Evolutionary conservation across 1,140 invertebrate genomes (phyloP), one percentile per base, ranked within the genome.

Genomic region (Rhizoglyphus robini): DNA sequence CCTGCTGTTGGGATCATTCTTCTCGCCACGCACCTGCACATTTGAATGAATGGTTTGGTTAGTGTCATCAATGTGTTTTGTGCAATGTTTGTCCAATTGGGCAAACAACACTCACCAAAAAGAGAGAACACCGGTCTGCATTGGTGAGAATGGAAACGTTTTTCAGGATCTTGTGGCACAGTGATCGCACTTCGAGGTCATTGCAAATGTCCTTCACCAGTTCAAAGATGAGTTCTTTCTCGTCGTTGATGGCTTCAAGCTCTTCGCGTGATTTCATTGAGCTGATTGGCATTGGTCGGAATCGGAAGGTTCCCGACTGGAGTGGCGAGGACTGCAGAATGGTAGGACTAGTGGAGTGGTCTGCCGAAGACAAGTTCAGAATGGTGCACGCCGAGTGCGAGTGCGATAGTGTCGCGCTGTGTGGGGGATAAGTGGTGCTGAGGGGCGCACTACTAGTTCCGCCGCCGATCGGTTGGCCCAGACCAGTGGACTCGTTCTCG

Each of bases 161-260:
- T 76, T 94, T 91, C 27, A 96, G 80, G 72, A 96, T 96, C 78
- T 96, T 96, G 79, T 95, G 90, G 74, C 91, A 95, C 68, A 96
- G 75, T 18, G 88, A 90, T 65, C 88, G 83, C 23, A 96, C 86
- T 72, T 96, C 93, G 71, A 96, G 76, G 75, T 96, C 92, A 76
- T 95, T 93, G 78, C 90, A 96, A 71, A 96, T 95, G 75, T 95
- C 91, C 78, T 95, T 94, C 72, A 93, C 91, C 80, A 96, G 76
- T 77, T 96, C 91, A 76, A 95, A 94, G 74, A 96, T 92, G 54
- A 96, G 82, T 77, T 96, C 89, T 74, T 89, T 90, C 74, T 96
- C 91, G 36, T 60, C 38, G 72, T 95, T 90, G 65, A 96, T 77
- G 51, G 88, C 85, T 71, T 87, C 82, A 1, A 95, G 81, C 74